Evolutionary conservation across 2,888 invertebrate genomes (phyloP).

Genomic region (Malthinus flaveolus): DNA sequence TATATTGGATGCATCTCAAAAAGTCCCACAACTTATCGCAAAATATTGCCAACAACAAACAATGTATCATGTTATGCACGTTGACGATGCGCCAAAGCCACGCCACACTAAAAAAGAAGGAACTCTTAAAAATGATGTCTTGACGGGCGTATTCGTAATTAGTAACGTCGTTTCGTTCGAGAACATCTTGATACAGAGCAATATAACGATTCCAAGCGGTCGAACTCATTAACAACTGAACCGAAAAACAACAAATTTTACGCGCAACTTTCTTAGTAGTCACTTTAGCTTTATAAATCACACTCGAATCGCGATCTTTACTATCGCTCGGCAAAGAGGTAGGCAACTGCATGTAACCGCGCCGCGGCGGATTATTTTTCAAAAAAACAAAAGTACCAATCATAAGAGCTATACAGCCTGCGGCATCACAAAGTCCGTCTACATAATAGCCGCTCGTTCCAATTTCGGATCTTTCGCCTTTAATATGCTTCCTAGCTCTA

Average conservation of each 20-base stretch:
- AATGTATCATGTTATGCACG: conserved; percentile 76
- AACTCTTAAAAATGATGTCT: conserved; percentile 68
- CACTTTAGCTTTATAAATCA: conserved; percentile 69
- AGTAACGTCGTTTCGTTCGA: conserved; percentile 67
- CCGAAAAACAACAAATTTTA: conserved; percentile 67
- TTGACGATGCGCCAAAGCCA: conserved; percentile 79
- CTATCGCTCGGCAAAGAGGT: conserved; percentile 56
- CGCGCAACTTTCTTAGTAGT: conserved; percentile 67
- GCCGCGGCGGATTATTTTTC: conserved; percentile 71
- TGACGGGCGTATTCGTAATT: conserved; percentile 59
- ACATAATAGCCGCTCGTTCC: conserved; percentile 80
- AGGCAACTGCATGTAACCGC: conserved; percentile 72
- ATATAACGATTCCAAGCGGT: conserved; percentile 85
- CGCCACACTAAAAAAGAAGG: conserved; percentile 72
- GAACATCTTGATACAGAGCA: conserved; percentile 73
- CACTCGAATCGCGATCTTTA: conserved; percentile 56
- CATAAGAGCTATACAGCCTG: conserved; percentile 74
- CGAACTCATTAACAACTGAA: conserved; percentile 74
- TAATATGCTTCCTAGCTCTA: conserved; percentile 72
- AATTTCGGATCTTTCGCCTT: conserved; percentile 79
- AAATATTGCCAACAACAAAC: conserved; percentile 75
- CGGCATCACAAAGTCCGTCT: conserved; percentile 79
- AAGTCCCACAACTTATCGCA: conserved; percentile 83
- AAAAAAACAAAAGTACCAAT: conserved; percentile 71
- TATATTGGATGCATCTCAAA: conserved; percentile 68